phyloP scores from a whole-genome alignment of 2,888 invertebrate genomes.

The Shargacucullia verbasci region DNA sequence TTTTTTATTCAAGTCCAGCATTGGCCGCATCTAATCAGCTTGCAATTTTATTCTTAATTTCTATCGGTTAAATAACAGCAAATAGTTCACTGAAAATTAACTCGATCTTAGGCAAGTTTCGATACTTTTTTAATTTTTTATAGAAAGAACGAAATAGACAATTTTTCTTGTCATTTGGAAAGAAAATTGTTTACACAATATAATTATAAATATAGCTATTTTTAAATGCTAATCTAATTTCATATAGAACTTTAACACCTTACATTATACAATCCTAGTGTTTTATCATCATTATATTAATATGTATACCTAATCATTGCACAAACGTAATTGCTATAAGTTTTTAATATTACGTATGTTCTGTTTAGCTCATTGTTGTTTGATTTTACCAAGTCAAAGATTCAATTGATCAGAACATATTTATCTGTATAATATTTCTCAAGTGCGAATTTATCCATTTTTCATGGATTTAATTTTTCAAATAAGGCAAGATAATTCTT shows the following conservation, averaged over 20 bases:
- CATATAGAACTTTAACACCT: slow-evolving; percentile 26
- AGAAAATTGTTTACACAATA: slow-evolving; percentile 24
- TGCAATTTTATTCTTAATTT: neutral
- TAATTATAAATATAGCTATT: slow-evolving; percentile 18
- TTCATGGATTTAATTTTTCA: neutral
- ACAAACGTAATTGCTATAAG: slow-evolving; percentile 23
- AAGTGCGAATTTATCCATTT: too few relatives aligned
- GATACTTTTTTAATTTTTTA: slow-evolving; percentile 8
- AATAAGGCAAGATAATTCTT: slow-evolving; percentile 15
- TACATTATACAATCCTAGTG: slow-evolving; percentile 16
- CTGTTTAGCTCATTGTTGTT: slow-evolving; percentile 17
- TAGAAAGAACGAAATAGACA: slow-evolving; percentile 28
- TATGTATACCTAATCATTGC: slow-evolving; percentile 34
- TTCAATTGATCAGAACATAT: slow-evolving; percentile 13
- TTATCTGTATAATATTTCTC: slow-evolving; percentile 4
- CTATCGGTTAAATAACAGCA: slow-evolving; percentile 6
- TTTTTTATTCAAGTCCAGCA: neutral
- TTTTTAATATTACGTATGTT: slow-evolving; percentile 29
- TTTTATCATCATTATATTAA: slow-evolving; percentile 8
- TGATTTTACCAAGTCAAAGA: slow-evolving; percentile 9
- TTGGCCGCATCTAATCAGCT: slow-evolving; percentile 5
- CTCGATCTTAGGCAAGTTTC: slow-evolving; percentile 29
- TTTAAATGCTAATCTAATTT: slow-evolving; percentile 36
- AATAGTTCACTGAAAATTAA: slow-evolving; percentile 11
- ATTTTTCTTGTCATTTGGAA: slow-evolving; percentile 20